Evolutionary conservation across 2,797 vertebrate genomes (phyloP).

Genomic region (Discoglossus pictus): DNA sequence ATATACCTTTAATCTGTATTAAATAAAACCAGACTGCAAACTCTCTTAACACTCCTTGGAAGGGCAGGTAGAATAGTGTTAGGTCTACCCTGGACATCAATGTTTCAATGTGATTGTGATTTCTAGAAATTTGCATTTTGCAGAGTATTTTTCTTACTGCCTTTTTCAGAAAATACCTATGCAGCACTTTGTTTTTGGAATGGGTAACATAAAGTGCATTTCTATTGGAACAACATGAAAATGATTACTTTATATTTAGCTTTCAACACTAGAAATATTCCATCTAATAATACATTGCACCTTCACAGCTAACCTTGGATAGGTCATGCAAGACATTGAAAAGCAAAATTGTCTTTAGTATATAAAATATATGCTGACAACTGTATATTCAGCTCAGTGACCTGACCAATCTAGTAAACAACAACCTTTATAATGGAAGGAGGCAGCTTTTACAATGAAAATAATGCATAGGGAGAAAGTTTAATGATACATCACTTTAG

Average conservation of each 20-base stretch:
- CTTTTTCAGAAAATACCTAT: no score
- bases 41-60: no score
- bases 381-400: constrained; percentile 47
- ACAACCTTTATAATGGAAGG: constrained; percentile 50
- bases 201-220: constrained; percentile 2
- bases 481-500: constrained; percentile 50
- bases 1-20: no score
- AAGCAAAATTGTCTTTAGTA: constrained; percentile 35
- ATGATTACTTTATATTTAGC: constrained; percentile 15
- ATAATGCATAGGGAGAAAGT: constrained; percentile 38
- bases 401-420: constrained; percentile 48
- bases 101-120: no score
- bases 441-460: constrained; percentile 46
- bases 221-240: constrained; percentile 9
- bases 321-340: constrained; percentile 30
- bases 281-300: constrained; percentile 37
- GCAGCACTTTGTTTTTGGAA: constrained; percentile 4
- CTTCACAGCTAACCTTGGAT: constrained; percentile 33
- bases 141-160: no score
- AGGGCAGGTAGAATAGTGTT: no score
- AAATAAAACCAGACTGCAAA: no score
- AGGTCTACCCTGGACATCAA: no score
- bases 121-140: no score
- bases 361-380: constrained; percentile 48
- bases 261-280: constrained; percentile 20